A percentile compares a stretch with the other conserved stretches of the same genome.
Evolutionary conservation across 1,140 invertebrate genomes (phyloP).

Genomic region (Drosophila jambulina): DNA sequence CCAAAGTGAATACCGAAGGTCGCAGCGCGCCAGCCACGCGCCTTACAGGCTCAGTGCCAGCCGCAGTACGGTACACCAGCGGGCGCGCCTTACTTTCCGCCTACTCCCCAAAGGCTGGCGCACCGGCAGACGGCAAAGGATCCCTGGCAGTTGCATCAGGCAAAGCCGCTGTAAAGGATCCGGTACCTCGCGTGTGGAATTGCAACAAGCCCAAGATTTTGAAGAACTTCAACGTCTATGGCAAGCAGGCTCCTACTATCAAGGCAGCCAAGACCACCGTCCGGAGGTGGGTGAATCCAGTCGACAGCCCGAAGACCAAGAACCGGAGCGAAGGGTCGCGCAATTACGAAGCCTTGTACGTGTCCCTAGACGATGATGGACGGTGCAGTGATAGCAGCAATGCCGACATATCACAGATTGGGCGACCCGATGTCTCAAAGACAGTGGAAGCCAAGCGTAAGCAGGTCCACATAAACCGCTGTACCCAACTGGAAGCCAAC

Average conservation of each 20-base stretch:
- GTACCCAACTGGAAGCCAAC: background rate
- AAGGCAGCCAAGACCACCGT: background rate
- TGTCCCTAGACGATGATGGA: background rate
- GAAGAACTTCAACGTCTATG: slow-evolving; percentile 1
- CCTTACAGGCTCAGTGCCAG: background rate
- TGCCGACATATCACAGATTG: background rate
- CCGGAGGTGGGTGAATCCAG: background rate
- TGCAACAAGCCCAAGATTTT: slow-evolving; percentile 1
- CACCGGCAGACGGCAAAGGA: background rate
- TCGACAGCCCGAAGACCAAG: background rate
- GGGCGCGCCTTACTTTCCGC: background rate
- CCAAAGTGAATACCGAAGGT: too few species aligned
- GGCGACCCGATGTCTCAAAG: too few species aligned
- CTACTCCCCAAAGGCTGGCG: background rate
- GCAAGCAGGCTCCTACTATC: background rate
- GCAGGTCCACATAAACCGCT: background rate
- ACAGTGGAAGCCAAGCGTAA: background rate
- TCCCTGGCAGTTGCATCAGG: background rate
- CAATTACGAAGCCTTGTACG: slow-evolving; percentile 3
- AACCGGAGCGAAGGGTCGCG: too few species aligned
- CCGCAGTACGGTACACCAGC: background rate
- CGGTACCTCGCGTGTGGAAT: background rate
- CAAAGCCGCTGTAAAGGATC: background rate
- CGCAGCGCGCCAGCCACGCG: too few species aligned
- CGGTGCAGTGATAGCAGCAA: background rate